Conservation (phyloP, 2,888 invertebrate genomes). For the Mesorhabditis sp. region DNA sequence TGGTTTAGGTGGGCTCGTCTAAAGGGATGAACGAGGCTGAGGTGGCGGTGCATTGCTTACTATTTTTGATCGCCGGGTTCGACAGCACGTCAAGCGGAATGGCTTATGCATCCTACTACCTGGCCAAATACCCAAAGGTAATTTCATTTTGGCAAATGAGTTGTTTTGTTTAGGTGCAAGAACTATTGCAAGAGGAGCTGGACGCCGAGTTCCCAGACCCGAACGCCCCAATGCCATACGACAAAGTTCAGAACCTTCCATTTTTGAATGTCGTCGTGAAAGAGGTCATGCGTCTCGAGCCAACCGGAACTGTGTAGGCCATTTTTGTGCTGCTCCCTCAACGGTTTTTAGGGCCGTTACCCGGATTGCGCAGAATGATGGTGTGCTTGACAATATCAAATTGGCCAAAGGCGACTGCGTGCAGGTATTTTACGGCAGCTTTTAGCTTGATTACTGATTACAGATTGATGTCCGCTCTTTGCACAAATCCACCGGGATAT, state of each 20-base stretch:
- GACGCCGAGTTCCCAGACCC: neutral
- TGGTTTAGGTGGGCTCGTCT: no score
- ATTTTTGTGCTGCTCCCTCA: neutral
- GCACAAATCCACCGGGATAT: neutral
- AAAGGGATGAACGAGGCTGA: neutral
- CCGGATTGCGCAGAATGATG: neutral
- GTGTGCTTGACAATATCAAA: neutral
- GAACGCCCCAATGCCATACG: neutral
- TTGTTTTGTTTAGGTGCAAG: neutral
- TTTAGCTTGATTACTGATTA: neutral
- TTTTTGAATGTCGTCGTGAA: neutral
- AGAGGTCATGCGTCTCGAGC: neutral
- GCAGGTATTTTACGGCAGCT: neutral
- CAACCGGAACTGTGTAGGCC: neutral
- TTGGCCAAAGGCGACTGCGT: neutral
- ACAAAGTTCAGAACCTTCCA: neutral
- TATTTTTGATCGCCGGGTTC: neutral
- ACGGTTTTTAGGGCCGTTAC: neutral
- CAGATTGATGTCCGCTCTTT: neutral
- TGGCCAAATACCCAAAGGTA: neutral
- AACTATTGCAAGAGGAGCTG: neutral
- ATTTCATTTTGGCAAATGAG: neutral
- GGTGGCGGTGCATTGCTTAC: neutral
- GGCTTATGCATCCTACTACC: conserved; percentile 1
- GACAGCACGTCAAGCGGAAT: neutral